phyloP scores from a whole-genome alignment of 2,888 invertebrate species.

The Chelonus formosanus region DNA sequence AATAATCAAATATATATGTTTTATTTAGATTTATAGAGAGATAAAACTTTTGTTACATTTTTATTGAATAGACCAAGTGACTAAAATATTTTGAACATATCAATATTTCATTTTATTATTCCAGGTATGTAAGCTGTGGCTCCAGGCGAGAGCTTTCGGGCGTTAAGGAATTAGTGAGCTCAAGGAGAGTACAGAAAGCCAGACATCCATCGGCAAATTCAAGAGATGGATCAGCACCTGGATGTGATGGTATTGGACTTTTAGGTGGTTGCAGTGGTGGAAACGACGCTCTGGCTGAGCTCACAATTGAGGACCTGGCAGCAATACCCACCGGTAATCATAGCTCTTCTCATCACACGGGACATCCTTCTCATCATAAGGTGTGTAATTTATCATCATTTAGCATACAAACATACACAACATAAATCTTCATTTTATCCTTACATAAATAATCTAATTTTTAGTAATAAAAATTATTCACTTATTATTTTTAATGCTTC shows the following conservation, averaged over 20 bases:
- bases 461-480: too few species aligned
- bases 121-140: conserved; percentile 53
- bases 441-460: too few species aligned
- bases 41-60: too few species aligned
- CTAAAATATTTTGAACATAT: neutral
- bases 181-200: conserved; percentile 56
- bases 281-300: conserved; percentile 61
- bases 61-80: neutral
- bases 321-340: conserved; percentile 61
- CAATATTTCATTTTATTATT: conserved; percentile 28
- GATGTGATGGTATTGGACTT: conserved; percentile 44
- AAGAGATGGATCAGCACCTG: conserved; percentile 51
- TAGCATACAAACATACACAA: too few species aligned
- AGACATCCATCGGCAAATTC: conserved; percentile 50
- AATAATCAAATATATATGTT: too few species aligned
- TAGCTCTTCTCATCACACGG: conserved; percentile 56
- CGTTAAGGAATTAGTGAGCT: conserved; percentile 57
- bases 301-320: conserved; percentile 63
- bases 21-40: too few species aligned
- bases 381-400: conserved; percentile 40
- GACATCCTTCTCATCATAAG: conserved; percentile 62
- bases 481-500: too few species aligned
- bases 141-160: conserved; percentile 58
- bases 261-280: conserved; percentile 60
- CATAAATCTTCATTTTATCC: too few species aligned